These are phyloP conservation scores for Drymodes brunneopygia DNA, from an alignment of 2,113 vertebrate species.

Conservation along the genomic window DNA sequence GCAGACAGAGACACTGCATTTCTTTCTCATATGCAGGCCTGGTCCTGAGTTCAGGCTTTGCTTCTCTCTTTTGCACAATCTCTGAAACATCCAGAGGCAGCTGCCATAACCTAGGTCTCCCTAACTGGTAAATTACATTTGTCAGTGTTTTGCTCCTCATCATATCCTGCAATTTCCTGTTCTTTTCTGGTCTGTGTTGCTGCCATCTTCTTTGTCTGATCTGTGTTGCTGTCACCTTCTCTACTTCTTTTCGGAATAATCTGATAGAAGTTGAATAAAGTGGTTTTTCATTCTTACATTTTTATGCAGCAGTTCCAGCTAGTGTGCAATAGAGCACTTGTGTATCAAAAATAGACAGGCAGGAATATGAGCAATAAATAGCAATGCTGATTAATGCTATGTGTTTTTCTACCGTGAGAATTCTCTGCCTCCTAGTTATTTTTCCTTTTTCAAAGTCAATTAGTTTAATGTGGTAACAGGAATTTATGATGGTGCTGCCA, in stretches of 20 bases:
- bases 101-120: not conserved
- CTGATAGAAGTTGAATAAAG: not conserved
- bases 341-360: not conserved
- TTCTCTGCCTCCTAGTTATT: slow-evolving; percentile 15
- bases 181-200: not conserved
- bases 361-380: not conserved
- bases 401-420: not conserved
- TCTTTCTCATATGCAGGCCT: not conserved
- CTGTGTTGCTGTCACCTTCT: not conserved
- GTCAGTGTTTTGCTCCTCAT: not conserved
- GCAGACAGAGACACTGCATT: not conserved
- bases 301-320: not conserved
- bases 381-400: not conserved
- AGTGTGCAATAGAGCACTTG: not conserved
- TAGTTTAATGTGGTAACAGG: not conserved
- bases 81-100: not conserved
- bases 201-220: not conserved
- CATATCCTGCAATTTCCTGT: not conserved
- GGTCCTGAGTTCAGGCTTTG: not conserved
- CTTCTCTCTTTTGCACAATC: not conserved
- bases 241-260: not conserved
- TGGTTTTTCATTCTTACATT: not conserved
- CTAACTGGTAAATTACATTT: not conserved
- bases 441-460: slow-evolving; percentile 24
- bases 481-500: not conserved